Evolutionary conservation across 92 coral and sea anemone genomes (phyloP).

Genomic region (Siderastrea siderea): DNA sequence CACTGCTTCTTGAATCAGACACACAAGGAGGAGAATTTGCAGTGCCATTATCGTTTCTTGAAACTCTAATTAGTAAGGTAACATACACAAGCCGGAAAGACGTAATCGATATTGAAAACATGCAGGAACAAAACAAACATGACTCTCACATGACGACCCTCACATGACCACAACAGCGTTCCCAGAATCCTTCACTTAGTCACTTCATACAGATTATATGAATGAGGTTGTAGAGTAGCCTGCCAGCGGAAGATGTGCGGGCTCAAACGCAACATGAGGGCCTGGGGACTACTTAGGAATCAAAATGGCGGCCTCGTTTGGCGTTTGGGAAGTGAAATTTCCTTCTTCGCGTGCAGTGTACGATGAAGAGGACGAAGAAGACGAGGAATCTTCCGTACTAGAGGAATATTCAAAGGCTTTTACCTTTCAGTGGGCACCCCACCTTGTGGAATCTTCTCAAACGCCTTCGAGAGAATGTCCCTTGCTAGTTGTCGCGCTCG

Average conservation of each 20-base stretch:
- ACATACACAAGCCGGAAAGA: background rate
- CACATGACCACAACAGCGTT: no score
- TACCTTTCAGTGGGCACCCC: slow-evolving; percentile 67
- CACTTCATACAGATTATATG: no score
- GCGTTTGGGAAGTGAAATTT: slow-evolving; percentile 91
- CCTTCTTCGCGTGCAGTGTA: slow-evolving; percentile 97
- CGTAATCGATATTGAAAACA: no score
- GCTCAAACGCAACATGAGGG: background rate
- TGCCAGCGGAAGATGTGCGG: background rate
- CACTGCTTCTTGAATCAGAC: background rate
- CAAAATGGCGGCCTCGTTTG: slow-evolving; percentile 88
- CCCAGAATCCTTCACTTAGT: no score
- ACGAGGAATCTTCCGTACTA: slow-evolving; percentile 48
- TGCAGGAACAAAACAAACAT: no score
- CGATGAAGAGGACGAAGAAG: slow-evolving; percentile 92
- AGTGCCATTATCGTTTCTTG: background rate
- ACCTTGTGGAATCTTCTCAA: slow-evolving; percentile 9
- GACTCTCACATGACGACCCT: no score
- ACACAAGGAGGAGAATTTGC: slow-evolving; percentile 7
- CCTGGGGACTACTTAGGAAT: background rate
- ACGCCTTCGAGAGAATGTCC: slow-evolving; percentile 54
- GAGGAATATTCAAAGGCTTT: slow-evolving; percentile 64
- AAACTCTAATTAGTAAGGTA: no score
- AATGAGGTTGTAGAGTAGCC: no score
- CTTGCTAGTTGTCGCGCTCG: slow-evolving; percentile 80